Evolutionary conservation across 2,888 invertebrate species (phyloP).

Genomic region (Lacanobia oleracea): DNA sequence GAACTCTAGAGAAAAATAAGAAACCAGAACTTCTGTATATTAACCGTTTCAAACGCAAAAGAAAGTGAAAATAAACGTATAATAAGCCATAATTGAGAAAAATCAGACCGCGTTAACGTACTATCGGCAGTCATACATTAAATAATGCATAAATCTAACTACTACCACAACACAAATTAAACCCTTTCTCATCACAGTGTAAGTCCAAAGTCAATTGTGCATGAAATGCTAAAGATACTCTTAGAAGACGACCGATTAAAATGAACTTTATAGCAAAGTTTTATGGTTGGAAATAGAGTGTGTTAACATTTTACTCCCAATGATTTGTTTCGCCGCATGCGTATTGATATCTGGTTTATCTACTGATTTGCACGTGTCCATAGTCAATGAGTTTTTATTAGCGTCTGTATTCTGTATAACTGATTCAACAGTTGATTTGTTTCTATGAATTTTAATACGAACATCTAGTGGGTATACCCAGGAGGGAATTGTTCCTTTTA

Average conservation of each 20-base stretch:
- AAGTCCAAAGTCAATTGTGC: conserved; percentile 37
- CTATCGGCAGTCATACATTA: conserved; percentile 43
- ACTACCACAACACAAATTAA: conserved; percentile 7
- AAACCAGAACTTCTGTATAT: conserved; percentile 14
- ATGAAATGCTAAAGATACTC: conserved; percentile 28
- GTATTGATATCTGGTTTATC: conserved; percentile 66
- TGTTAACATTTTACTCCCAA: conserved; percentile 27
- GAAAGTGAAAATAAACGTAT: conserved; percentile 53
- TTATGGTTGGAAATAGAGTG: conserved; percentile 45
- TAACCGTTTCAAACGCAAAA: conserved; percentile 24
- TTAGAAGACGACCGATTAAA: conserved; percentile 14
- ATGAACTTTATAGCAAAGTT: neutral
- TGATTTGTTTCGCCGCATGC: conserved; percentile 48
- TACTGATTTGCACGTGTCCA: conserved; percentile 68
- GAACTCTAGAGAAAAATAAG: neutral
- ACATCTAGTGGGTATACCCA: conserved; percentile 5
- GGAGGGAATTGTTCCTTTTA: conserved; percentile 27
- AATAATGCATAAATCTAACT: conserved; percentile 54
- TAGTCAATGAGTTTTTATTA: conserved; percentile 65
- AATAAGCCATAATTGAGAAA: conserved; percentile 40
- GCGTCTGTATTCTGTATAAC: conserved; percentile 7
- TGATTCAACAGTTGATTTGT: conserved; percentile 34
- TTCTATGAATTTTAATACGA: conserved; percentile 33
- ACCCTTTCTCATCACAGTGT: conserved; percentile 4
- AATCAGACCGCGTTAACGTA: conserved; percentile 47